These are phyloP conservation scores for Abrostola triplasia DNA, from an alignment of 2,888 invertebrate genomes.

Conservation along the genomic window DNA sequence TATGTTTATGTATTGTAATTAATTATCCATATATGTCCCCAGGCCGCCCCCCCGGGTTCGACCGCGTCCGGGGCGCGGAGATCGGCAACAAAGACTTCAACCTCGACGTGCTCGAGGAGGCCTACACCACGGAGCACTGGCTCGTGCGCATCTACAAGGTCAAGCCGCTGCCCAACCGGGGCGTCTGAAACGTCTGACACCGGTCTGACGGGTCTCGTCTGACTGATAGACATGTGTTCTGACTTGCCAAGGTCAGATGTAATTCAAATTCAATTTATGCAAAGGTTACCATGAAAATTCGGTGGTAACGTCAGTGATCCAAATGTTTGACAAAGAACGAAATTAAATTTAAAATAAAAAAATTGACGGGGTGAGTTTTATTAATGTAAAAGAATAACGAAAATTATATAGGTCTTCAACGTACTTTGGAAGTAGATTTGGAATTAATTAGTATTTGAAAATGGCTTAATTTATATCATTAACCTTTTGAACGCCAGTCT, in stretches of 20 bases:
- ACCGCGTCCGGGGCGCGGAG: constrained; percentile 98
- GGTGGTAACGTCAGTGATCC: too few species aligned
- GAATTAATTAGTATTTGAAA: too few species aligned
- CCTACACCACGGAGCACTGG: constrained; percentile 99
- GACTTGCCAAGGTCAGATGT: neutral
- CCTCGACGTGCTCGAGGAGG: constrained; percentile 99
- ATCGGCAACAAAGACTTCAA: constrained; percentile 99
- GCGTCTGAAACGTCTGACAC: constrained; percentile 86
- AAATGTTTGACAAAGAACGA: too few species aligned
- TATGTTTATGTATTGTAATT: neutral
- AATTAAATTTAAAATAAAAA: too few species aligned
- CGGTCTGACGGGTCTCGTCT: constrained; percentile 4
- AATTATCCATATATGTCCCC: neutral
- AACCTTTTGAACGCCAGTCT: too few species aligned
- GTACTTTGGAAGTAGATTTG: too few species aligned
- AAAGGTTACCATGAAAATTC: too few species aligned
- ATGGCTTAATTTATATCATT: too few species aligned
- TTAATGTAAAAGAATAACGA: too few species aligned
- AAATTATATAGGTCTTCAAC: too few species aligned
- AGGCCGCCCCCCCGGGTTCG: constrained; percentile 98
- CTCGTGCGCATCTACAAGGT: constrained; percentile 99
- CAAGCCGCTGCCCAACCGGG: constrained; percentile 97
- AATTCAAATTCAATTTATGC: too few species aligned
- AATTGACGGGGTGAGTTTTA: too few species aligned
- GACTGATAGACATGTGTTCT: constrained; percentile 28